phyloP scores from a whole-genome alignment of 2,888 invertebrate genomes.

The Synergus japonicus region DNA sequence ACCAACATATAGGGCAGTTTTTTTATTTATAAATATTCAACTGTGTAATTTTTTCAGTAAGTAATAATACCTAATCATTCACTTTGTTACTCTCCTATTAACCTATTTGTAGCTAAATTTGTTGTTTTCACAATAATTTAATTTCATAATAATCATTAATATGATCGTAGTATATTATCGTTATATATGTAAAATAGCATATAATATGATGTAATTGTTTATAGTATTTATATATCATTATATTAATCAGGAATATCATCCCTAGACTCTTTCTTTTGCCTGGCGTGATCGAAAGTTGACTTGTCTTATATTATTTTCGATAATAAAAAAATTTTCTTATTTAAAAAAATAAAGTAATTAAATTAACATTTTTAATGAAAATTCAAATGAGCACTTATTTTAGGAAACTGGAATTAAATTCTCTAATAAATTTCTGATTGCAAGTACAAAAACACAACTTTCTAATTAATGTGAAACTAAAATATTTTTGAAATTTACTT shows the following conservation, averaged over 20 bases:
- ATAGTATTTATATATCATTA: constrained; percentile 64
- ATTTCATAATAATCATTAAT: constrained; percentile 69
- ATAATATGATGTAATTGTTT: constrained; percentile 68
- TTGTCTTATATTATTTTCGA: constrained; percentile 45
- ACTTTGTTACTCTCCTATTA: constrained; percentile 77
- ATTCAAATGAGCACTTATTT: neutral
- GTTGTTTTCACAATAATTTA: constrained; percentile 72
- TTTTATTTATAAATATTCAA: constrained; percentile 73
- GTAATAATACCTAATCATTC: constrained; percentile 72
- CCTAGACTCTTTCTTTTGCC: constrained; percentile 58
- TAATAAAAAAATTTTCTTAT: neutral
- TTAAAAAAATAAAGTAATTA: constrained; percentile 1
- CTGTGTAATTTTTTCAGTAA: constrained; percentile 68
- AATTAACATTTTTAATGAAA: neutral
- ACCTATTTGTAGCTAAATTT: constrained; percentile 73
- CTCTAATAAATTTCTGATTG: constrained; percentile 45
- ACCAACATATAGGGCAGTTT: constrained; percentile 72
- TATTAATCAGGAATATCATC: constrained; percentile 65
- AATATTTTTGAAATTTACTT: neutral
- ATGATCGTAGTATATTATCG: constrained; percentile 68
- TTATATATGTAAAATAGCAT: constrained; percentile 72
- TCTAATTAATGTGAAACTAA: neutral
- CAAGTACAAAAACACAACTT: constrained; percentile 23
- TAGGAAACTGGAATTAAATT: constrained; percentile 42
- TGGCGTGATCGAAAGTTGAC: constrained; percentile 62